Evolutionary conservation across 2,888 invertebrate species (phyloP), one percentile per base, ranked within the genome.

Genomic region (Chalcosyrphus nemorum): DNA sequence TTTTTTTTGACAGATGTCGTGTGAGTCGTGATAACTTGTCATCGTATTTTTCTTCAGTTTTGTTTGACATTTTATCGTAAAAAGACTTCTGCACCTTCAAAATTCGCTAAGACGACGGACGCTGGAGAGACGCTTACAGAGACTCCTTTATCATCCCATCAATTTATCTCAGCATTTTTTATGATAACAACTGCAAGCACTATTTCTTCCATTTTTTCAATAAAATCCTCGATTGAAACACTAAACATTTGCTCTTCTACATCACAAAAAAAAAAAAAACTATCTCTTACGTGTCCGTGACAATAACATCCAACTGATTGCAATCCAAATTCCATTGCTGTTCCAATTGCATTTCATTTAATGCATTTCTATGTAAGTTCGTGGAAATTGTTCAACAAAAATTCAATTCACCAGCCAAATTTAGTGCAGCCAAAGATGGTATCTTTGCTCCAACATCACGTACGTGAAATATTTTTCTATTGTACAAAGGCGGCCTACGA

Each of bases 391-490:
- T 47, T 29, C 32, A 41, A n/a, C 38, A 38, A 66, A 65, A 32
- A 24, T 24, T 29, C 15, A 43, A 32, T 70, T 19, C 70, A 43
- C 29, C 0, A 63, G 63, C 21, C n/a, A n/a, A 63, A 43, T 72
- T 50, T 35, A 41, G 24, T 57, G 19, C 71, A 65, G n/a, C n/a
- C 13, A 41, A 41, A 65, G 71, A 65, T 78, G 41, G 15, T 52
- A 78, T 78, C 78, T 57, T 24, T 19, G 21, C 13, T 41, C 38
- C 32, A 65, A 78, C 27, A 78, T 72, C 78, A 78, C 78, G 78
- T 78, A 57, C 78, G 41, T 50, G 63, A 32, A 52, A 41, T 43
- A 38, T 29, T 59, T n/a, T 27, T 50, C 45, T 9, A n/a, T 54
- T 13, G 15, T 63, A 65, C 56, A 54, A 72, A 57, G 56, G 17